Evolutionary conservation across 2,888 invertebrate species (phyloP), one percentile per base, ranked within the genome.

Genomic region (Drosophila recens): DNA sequence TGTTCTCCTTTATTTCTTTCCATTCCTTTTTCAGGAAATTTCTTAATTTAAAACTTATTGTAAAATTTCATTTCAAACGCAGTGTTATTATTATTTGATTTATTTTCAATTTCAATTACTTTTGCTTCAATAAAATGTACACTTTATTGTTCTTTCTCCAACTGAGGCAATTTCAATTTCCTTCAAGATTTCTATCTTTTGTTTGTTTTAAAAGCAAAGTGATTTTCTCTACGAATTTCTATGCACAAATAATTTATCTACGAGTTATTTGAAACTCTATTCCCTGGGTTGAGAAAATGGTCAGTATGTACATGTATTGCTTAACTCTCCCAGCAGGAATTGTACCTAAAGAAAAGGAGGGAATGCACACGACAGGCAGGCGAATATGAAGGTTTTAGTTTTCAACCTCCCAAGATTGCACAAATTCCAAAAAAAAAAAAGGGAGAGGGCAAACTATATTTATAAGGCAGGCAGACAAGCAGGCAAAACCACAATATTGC

Each of bases 401-500:
- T 17, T 17, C 17, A 17, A 38, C 11, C 30, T 34, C 45, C 45
- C 36, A 64, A 64, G 58, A 58, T 40, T 49, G 63, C 51, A 56
- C 38, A 62, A 48, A 67, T 53, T 61, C 27, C 53, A 23, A 38
- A 51, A 30, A 52, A 15, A 42, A 30, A 30, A 30, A 30, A 42
- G 45, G 17, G n/a, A 13, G n/a, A 49, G 36, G 20, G 38, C 13
- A 20, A 33, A 6, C 20, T 27, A 56, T 43, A 54, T n/a, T 49
- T 56, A 61, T 38, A 42, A 62, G 36, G 43, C 30, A 23, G 23
- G 33, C 30, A 17, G 20, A 27, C 27, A 27, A 6, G 17, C 48
- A 20, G 42, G 52, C 46, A 56, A 13, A 54, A 33, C 79, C 79
- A 64, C 79, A 82, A 64, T 63, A 54, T 57, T 82, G 27, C 48